Conservation (phyloP, 1,140 invertebrate genomes). For the Andrena cerasifolii region DNA sequence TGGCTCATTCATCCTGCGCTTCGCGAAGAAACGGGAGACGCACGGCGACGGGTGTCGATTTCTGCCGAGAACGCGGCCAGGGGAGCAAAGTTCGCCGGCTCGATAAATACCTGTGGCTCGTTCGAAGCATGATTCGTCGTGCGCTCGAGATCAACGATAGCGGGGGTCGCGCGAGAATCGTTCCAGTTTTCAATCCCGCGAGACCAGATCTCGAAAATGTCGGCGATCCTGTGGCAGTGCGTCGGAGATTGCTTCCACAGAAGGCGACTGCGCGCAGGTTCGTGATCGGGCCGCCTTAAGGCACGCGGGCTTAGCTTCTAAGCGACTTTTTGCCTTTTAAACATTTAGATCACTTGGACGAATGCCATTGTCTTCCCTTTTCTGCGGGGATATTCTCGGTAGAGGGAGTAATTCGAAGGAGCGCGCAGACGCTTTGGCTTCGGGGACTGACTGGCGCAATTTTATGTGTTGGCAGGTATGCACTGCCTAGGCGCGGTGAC, state of each 20-base stretch:
- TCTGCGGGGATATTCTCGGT: too few species aligned
- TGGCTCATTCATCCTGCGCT: too few species aligned
- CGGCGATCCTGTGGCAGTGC: constrained; percentile 58
- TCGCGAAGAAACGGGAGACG: not conserved
- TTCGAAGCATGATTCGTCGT: constrained; percentile 29
- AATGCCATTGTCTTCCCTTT: too few species aligned
- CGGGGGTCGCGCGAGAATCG: constrained; percentile 32
- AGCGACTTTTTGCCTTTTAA: not conserved
- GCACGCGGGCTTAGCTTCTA: not conserved
- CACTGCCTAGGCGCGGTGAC: constrained; percentile 80
- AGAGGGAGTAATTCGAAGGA: too few species aligned
- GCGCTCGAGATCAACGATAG: constrained; percentile 30
- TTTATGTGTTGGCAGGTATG: constrained; percentile 72
- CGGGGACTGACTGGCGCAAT: not conserved
- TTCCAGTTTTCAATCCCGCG: constrained; percentile 40
- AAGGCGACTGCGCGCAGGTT: constrained; percentile 59
- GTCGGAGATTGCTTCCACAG: constrained; percentile 65
- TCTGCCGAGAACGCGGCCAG: not conserved
- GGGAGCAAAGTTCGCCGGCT: constrained; percentile 2
- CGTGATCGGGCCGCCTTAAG: constrained; percentile 14
- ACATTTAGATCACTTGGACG: too few species aligned
- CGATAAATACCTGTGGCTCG: constrained; percentile 1
- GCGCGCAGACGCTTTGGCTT: not conserved
- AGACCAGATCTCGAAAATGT: constrained; percentile 52
- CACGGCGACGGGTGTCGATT: not conserved